These are phyloP conservation scores for Corydoras sp. DNA, from an alignment of 2,113 vertebrate genomes.

Conservation along the genomic window DNA sequence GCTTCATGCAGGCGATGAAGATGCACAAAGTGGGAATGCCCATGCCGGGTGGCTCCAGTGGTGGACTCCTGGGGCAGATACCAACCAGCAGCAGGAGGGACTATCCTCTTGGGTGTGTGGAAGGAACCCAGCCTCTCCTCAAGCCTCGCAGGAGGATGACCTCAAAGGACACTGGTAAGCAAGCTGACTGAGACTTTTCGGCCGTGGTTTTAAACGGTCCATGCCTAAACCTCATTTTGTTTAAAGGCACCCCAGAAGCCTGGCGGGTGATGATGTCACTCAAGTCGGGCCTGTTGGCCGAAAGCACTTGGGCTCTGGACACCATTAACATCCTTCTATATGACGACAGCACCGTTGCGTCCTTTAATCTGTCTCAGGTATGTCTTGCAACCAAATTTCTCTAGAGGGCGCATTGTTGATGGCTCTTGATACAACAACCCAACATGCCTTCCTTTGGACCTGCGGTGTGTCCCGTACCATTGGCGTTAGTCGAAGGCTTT, in stretches of 20 bases:
- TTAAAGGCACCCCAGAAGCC: slow-evolving; percentile 88
- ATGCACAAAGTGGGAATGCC: slow-evolving; percentile 83
- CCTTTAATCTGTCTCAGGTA: slow-evolving; percentile 95
- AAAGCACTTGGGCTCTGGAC: slow-evolving; percentile 97
- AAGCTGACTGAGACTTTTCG: slow-evolving; percentile 7
- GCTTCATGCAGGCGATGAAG: slow-evolving; percentile 90
- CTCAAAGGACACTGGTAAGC: slow-evolving; percentile 94
- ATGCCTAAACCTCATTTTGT: not conserved
- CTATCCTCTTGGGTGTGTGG: slow-evolving; percentile 88
- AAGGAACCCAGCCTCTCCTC: slow-evolving; percentile 82
- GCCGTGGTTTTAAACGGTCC: too few species aligned
- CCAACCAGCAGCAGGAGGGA: slow-evolving; percentile 80
- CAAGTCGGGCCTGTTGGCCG: slow-evolving; percentile 94
- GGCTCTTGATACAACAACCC: too few species aligned
- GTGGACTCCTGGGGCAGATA: slow-evolving; percentile 71
- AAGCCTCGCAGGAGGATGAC: slow-evolving; percentile 90
- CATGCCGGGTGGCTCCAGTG: slow-evolving; percentile 74
- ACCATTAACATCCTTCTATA: slow-evolving; percentile 97
- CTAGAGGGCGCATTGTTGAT: too few species aligned
- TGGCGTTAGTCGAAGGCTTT: not conserved
- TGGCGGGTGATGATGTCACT: slow-evolving; percentile 99
- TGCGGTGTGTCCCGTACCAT: not conserved
- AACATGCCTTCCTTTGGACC: too few species aligned
- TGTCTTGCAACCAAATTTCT: too few species aligned
- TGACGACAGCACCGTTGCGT: slow-evolving; percentile 95